Conservation (phyloP, 2,113 vertebrate genomes). For the Psilopsiagon aymara region DNA sequence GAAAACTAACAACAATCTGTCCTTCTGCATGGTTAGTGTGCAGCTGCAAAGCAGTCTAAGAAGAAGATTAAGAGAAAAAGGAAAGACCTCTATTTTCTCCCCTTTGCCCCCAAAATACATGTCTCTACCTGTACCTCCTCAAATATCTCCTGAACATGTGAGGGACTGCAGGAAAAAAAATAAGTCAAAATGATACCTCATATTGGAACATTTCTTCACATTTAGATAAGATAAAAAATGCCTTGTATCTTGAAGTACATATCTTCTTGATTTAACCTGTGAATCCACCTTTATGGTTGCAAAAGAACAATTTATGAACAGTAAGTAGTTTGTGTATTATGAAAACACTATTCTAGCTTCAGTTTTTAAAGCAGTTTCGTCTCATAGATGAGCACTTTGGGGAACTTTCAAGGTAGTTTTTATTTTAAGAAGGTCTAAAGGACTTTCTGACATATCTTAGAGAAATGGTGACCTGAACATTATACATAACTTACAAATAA, state of each 20-base stretch:
- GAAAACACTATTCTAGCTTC: not conserved
- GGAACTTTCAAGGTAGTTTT: not conserved
- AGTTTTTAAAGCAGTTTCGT: not conserved
- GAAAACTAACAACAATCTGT: not conserved
- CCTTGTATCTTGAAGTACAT: not conserved
- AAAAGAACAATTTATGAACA: not conserved
- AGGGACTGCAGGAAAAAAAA: not conserved
- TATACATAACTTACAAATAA: not conserved
- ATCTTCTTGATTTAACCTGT: not conserved
- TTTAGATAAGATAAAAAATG: not conserved
- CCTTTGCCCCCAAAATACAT: not conserved
- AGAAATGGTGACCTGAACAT: not conserved
- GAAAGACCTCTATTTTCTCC: not conserved
- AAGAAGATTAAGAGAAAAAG: not conserved
- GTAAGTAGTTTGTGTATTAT: not conserved
- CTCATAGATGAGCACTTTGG: not conserved
- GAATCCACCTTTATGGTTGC: not conserved
- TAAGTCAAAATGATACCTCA: not conserved
- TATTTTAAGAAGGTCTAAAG: not conserved
- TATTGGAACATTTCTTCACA: not conserved
- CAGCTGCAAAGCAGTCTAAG: not conserved
- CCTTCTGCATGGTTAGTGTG: not conserved
- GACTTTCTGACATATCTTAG: not conserved
- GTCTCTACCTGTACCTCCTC: not conserved
- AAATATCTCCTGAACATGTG: not conserved